Percentiles rank a stretch among this genome's conserved stretches.
Evolutionary conservation across 1,140 invertebrate genomes (phyloP).

Genomic region (Micrasema longulum): DNA sequence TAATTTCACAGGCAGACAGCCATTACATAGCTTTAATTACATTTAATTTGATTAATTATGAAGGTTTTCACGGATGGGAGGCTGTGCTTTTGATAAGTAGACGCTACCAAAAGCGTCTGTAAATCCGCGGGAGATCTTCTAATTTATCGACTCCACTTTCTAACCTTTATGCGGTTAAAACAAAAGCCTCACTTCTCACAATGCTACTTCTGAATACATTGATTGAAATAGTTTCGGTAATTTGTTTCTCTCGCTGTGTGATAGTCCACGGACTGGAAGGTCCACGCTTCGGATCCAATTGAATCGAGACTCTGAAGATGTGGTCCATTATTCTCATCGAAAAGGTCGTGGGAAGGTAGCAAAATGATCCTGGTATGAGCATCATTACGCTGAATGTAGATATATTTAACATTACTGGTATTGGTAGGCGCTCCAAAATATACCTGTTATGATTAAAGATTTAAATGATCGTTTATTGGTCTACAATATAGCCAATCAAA

Average conservation of each 20-base stretch:
- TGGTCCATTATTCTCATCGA: slow-evolving; percentile 27
- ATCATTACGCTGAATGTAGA: slow-evolving; percentile 25
- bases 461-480: no score
- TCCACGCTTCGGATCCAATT: slow-evolving; percentile 25
- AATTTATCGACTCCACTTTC: slow-evolving; percentile 47
- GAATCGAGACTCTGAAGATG: slow-evolving; percentile 30
- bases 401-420: slow-evolving; percentile 9
- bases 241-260: slow-evolving; percentile 24
- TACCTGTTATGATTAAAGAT: no score
- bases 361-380: slow-evolving; percentile 21
- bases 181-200: slow-evolving; percentile 46
- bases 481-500: no score
- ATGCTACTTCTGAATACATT: slow-evolving; percentile 37
- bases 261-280: slow-evolving; percentile 11
- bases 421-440: background rate
- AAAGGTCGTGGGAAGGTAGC: slow-evolving; percentile 37
- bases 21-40: slow-evolving; percentile 49
- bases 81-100: slow-evolving; percentile 46
- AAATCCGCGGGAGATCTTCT: slow-evolving; percentile 46
- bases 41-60: slow-evolving; percentile 54
- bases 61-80: slow-evolving; percentile 39
- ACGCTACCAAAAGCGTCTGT: slow-evolving; percentile 46
- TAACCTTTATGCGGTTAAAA: slow-evolving; percentile 47
- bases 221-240: slow-evolving; percentile 43
- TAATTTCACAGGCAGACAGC: background rate